Percentiles rank a stretch among this genome's conserved stretches.
These are phyloP conservation scores for Cryptocephalus moraei DNA, from an alignment of 2,888 invertebrate species.

Conservation along the genomic window DNA sequence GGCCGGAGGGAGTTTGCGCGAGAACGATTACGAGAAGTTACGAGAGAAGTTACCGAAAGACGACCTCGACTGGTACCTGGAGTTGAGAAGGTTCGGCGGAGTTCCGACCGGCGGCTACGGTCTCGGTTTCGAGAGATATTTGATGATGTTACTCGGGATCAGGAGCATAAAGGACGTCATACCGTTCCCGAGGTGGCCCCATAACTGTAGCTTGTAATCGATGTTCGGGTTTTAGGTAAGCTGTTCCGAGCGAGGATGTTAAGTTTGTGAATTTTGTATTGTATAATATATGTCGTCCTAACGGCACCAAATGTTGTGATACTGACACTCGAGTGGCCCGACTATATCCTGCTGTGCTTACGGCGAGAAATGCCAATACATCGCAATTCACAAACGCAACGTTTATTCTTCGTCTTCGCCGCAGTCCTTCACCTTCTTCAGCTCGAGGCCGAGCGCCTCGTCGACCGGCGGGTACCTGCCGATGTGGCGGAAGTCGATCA, in stretches of 20 bases:
- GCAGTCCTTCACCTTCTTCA: neutral
- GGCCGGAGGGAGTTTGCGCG: constrained; percentile 90
- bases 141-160: constrained; percentile 73
- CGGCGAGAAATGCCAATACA: too few relatives aligned
- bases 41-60: constrained; percentile 47
- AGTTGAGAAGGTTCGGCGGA: constrained; percentile 79
- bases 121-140: constrained; percentile 85
- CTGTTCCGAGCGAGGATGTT: too few relatives aligned
- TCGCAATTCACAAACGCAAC: too few relatives aligned
- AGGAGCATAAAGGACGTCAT: constrained; percentile 88
- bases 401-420: too few relatives aligned
- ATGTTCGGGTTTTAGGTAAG: too few relatives aligned
- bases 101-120: constrained; percentile 93
- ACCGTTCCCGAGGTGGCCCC: constrained; percentile 92
- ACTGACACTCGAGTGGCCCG: too few relatives aligned
- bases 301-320: too few relatives aligned
- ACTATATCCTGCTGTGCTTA: too few relatives aligned
- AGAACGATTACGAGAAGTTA: constrained; percentile 59
- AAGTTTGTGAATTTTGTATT: too few relatives aligned
- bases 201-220: constrained; percentile 62
- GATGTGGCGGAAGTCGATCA: constrained; percentile 24
- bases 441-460: constrained; percentile 8
- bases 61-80: constrained; percentile 76
- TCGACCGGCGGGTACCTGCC: constrained; percentile 27
- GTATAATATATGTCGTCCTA: too few relatives aligned